A percentile compares a stretch with the other conserved stretches of the same genome.
These are phyloP conservation scores for Bursaphelenchus okinawaensis DNA, from an alignment of 2,888 invertebrate species.

Conservation along the genomic window DNA sequence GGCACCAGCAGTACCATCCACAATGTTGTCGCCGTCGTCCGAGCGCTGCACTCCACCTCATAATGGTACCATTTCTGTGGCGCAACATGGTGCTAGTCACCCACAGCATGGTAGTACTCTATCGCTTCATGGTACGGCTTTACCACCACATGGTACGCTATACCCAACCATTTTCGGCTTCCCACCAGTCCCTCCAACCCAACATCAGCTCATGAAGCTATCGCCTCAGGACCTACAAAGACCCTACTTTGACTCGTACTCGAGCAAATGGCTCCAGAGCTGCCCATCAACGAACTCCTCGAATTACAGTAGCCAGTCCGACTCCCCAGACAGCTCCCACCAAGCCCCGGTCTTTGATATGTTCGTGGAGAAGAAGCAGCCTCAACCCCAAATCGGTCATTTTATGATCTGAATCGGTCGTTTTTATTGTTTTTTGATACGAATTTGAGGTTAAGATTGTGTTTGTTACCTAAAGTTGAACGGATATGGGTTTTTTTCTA, in stretches of 20 bases:
- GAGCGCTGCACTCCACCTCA: not conserved
- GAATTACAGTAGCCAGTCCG: not conserved
- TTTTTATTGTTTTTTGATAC: too few species aligned
- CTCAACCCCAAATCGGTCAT: not conserved
- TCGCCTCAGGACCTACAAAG: not conserved
- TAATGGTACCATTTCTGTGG: not conserved
- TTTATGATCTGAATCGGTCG: not conserved
- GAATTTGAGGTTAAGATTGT: too few species aligned
- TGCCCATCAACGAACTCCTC: not conserved
- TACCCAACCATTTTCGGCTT: too few species aligned
- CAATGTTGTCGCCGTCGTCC: not conserved
- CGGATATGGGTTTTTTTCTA: too few species aligned
- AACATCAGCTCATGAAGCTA: not conserved
- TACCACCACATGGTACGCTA: too few species aligned
- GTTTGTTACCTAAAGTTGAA: too few species aligned
- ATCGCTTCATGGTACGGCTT: too few species aligned
- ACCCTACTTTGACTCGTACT: not conserved
- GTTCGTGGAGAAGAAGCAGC: not conserved
- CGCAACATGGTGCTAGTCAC: not conserved
- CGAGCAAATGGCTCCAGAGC: not conserved
- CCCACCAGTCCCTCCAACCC: too few species aligned
- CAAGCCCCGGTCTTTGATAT: not conserved
- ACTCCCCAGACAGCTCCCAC: not conserved
- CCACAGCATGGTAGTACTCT: too few species aligned
- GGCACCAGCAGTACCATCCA: not conserved